phyloP scores from a whole-genome alignment of 2,888 invertebrate genomes.

The Clanis bilineata region DNA sequence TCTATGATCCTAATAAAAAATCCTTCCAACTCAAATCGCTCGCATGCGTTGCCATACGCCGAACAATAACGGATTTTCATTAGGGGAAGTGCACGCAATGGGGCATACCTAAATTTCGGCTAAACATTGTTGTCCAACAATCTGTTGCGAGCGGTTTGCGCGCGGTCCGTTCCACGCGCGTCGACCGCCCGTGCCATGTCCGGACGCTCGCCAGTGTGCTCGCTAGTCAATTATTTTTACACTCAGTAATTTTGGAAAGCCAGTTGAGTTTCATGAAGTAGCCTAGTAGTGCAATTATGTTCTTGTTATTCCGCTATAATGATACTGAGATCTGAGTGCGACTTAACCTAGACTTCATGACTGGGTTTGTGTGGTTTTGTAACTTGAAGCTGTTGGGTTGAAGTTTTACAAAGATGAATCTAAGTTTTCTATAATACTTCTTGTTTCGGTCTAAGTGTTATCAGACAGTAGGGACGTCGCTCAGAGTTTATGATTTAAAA shows the following conservation, averaged over 20 bases:
- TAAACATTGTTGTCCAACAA: constrained; percentile 32
- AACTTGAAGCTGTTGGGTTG: no score
- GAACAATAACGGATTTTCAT: constrained; percentile 28
- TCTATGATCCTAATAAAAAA: neutral
- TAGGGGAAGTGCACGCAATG: constrained; percentile 18
- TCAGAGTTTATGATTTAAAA: no score
- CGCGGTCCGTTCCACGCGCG: neutral
- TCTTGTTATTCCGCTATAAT: neutral
- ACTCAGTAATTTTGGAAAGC: neutral
- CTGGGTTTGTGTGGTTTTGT: no score
- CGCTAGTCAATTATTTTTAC: constrained; percentile 11
- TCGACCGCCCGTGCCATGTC: neutral
- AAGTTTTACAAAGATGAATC: no score
- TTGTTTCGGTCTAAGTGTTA: no score
- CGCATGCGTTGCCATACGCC: neutral
- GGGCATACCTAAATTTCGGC: constrained; percentile 1
- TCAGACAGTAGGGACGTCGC: no score
- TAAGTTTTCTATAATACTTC: no score
- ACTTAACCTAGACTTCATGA: neutral
- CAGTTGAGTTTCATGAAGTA: constrained; percentile 1
- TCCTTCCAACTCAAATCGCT: neutral
- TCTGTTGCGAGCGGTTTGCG: constrained; percentile 39
- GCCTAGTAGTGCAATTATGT: neutral
- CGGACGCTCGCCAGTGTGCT: neutral
- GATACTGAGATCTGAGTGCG: no score